Evolutionary conservation across 2,888 invertebrate genomes (phyloP), one percentile per base, ranked within the genome.

Genomic region (Agrochola lychnidis): DNA sequence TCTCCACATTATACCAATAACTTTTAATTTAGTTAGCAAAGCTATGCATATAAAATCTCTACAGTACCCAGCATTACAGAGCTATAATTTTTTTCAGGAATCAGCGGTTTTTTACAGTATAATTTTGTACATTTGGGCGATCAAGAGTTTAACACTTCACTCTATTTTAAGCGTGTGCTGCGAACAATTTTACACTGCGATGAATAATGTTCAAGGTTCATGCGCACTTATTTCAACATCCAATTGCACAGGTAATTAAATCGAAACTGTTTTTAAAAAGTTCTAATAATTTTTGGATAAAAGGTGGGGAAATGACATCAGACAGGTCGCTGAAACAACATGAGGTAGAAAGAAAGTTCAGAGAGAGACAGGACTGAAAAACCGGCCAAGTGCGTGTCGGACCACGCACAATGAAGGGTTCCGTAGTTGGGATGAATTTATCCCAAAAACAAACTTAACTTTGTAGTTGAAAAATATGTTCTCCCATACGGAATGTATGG

Each of bases 131-230:
- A 48, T 66, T 25, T 66, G 66, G 66, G 45, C 45, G 6, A 19
- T 66, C 25, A 78, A 78, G 40, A 4, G 45, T 70, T 69, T 61
- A 45, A 40, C 69, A 22, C 22, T 70, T 56, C 16, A 77, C n/a
- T 56, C n/a, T n/a, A 69, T 78, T 69, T 62, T 78, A 40, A 78
- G 76, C 42, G 42, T 59, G 30, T 42, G 7, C 16, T 78, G 68
- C 10, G 76, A 76, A 59, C 51, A 61, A n/a, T 76, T 78, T 16
- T 78, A 78, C 42, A 51, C n/a, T 19, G 78, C 76, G 2, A 76
- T 76, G 42, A n/a, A 57, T 53, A 22, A 69, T 56, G 68, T 56
- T 12, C 61, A 78, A 61, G 68, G 16, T 14, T 22, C 59, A 16
- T 78, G 78, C 45, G 25, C 25, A 0, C 9, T 78, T 1, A 69